phyloP scores from a whole-genome alignment of 2,113 vertebrate species.

The Lates calcarifer region DNA sequence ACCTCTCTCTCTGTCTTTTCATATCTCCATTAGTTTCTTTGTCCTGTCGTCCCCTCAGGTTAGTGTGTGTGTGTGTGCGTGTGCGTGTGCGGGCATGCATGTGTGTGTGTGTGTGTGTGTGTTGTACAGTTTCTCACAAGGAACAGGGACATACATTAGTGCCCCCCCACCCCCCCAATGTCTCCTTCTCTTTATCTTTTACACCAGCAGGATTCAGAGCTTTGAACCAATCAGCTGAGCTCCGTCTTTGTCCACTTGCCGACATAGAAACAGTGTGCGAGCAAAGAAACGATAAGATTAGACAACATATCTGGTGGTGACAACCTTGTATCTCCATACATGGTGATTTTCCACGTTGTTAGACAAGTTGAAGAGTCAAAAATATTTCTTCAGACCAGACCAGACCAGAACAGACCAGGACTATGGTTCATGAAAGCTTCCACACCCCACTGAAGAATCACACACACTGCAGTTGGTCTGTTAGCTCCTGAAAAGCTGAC shows the following conservation, averaged over 20 bases:
- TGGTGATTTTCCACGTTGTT: conserved; percentile 2
- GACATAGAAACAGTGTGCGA: conserved; percentile 2
- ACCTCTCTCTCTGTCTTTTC: conserved; percentile 73
- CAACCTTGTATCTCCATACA: not conserved
- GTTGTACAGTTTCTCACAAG: conserved; percentile 46
- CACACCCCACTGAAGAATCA: conserved; percentile 28
- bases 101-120: conserved; percentile 34
- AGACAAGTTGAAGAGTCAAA: not conserved
- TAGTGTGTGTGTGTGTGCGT: conserved; percentile 3
- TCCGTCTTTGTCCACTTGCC: not conserved
- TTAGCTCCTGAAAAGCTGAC: conserved; percentile 40
- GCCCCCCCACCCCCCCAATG: conserved; percentile 16
- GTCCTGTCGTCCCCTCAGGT: conserved; percentile 57
- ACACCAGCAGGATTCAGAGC: conserved; percentile 27
- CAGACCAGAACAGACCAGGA: no score
- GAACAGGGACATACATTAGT: conserved; percentile 62
- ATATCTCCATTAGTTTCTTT: conserved; percentile 77
- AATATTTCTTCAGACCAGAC: conserved; percentile 22
- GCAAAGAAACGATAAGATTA: conserved; percentile 26
- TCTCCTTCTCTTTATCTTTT: conserved; percentile 56
- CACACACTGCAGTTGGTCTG: not conserved
- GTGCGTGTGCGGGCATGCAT: conserved; percentile 33
- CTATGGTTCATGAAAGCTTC: conserved; percentile 23
- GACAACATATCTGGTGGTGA: not conserved
- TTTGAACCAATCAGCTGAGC: conserved; percentile 21